Evolutionary conservation across 1,140 invertebrate genomes (phyloP).

Genomic region (Microvelia longipes): DNA sequence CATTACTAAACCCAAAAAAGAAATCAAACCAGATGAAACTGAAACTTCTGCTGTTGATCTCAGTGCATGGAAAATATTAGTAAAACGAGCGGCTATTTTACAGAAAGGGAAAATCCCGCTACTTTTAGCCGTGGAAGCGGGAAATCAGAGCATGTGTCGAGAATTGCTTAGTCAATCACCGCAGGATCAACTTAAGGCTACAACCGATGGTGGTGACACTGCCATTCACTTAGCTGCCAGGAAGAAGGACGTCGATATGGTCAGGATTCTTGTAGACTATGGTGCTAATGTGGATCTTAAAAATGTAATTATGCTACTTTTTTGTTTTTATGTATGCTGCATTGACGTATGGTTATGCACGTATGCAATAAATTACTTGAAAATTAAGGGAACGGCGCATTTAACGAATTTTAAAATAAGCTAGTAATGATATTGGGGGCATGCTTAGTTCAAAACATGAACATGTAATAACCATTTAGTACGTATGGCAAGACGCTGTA

Average conservation of each 20-base stretch:
- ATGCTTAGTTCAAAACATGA: no score
- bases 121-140: constrained; percentile 78
- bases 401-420: neutral
- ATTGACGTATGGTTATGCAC: no score
- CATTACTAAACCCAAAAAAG: no score
- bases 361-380: no score
- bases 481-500: no score
- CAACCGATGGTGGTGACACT: constrained; percentile 64
- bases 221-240: constrained; percentile 81
- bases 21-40: no score
- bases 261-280: constrained; percentile 76
- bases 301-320: constrained; percentile 45
- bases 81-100: constrained; percentile 20
- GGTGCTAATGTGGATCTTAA: constrained; percentile 78
- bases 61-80: neutral
- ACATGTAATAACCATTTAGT: no score
- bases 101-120: constrained; percentile 86
- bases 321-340: no score
- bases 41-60: neutral
- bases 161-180: constrained; percentile 74
- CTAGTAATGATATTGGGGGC: neutral
- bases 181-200: constrained; percentile 57
- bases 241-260: constrained; percentile 78
- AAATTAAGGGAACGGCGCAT: neutral
- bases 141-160: constrained; percentile 80